These are phyloP conservation scores for Gobio gobio DNA, from an alignment of 2,113 vertebrate genomes.

Conservation along the genomic window DNA sequence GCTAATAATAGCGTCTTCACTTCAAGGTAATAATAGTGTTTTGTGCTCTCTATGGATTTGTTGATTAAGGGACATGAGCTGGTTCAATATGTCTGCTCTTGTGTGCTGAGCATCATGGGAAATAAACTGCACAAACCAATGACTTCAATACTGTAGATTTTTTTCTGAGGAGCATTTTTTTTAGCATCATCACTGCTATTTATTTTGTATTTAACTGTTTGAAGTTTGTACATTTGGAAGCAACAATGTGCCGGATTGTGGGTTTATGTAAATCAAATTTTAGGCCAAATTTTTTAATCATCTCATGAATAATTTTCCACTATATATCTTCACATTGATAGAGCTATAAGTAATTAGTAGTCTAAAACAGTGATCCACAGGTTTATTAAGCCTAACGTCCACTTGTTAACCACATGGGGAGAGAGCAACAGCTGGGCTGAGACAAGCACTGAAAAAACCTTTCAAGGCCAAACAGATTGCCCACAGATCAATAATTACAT, in stretches of 20 bases:
- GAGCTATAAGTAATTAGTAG: background rate
- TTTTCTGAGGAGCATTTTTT: background rate
- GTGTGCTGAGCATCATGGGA: slow-evolving; percentile 31
- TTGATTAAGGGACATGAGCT: background rate
- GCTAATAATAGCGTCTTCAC: slow-evolving; percentile 24
- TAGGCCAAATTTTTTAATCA: background rate
- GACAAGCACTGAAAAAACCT: background rate
- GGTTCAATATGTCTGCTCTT: slow-evolving; percentile 10
- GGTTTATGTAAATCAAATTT: background rate
- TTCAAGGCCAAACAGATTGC: slow-evolving; percentile 33
- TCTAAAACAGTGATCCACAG: background rate
- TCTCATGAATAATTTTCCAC: background rate
- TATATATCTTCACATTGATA: background rate
- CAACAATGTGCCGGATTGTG: background rate
- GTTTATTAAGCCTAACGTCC: background rate
- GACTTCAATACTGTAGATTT: background rate
- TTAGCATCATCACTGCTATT: background rate
- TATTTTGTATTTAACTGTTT: background rate
- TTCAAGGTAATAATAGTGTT: slow-evolving; percentile 20
- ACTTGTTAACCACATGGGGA: slow-evolving; percentile 21
- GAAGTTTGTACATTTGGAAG: background rate
- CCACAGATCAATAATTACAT: slow-evolving; percentile 45
- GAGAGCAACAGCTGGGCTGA: slow-evolving; percentile 24
- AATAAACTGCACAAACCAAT: slow-evolving; percentile 26
- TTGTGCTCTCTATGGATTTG: slow-evolving; percentile 29